Evolutionary conservation across 2,113 vertebrate genomes (phyloP).

Genomic region (Terrapene triunguis): DNA sequence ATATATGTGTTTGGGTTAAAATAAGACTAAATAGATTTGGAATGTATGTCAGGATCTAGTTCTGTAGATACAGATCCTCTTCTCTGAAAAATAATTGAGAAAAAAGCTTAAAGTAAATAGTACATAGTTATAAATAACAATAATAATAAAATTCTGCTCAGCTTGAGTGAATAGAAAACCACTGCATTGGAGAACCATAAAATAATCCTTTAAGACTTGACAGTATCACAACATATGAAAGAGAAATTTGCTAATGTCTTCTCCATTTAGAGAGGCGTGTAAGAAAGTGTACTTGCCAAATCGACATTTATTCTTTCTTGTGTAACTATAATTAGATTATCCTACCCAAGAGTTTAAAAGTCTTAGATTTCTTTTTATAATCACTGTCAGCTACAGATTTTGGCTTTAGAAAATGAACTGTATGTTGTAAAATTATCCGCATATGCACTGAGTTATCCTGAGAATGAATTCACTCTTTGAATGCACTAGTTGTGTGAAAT

Average conservation of each 20-base stretch:
- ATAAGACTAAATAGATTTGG: neutral
- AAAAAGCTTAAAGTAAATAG: neutral
- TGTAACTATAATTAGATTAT: constrained; percentile 13
- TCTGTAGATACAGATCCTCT: neutral
- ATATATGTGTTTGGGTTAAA: neutral
- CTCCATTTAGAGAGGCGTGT: neutral
- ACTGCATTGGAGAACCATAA: neutral
- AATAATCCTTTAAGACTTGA: neutral
- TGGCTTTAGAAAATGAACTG: constrained; percentile 5
- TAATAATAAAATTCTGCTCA: neutral
- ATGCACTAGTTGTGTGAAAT: neutral
- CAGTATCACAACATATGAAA: neutral
- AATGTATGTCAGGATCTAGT: neutral
- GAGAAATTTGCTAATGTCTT: neutral
- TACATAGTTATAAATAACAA: neutral
- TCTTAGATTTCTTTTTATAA: neutral
- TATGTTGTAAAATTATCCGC: neutral
- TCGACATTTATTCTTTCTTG: neutral
- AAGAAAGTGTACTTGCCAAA: constrained; percentile 15
- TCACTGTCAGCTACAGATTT: constrained; percentile 3
- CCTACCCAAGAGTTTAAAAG: neutral
- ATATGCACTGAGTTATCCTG: neutral
- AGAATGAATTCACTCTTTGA: neutral
- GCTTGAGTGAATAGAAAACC: neutral
- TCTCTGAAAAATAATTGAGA: neutral